Percentiles rank a stretch among this genome's conserved stretches.
Evolutionary conservation across 2,797 vertebrate species (phyloP).

Genomic region (Melanotaenia parkinsoni): DNA sequence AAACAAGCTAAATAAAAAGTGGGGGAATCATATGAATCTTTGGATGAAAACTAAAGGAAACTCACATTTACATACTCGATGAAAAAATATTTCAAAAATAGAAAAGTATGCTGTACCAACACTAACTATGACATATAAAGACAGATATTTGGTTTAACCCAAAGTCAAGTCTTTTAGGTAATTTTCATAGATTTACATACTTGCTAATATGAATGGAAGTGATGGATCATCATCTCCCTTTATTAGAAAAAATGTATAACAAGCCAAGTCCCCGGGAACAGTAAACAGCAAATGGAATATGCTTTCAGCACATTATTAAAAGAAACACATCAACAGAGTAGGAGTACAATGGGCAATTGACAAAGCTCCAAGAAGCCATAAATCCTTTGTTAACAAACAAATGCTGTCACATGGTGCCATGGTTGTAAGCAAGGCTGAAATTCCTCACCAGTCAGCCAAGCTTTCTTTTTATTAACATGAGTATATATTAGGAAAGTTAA

Average conservation of each 20-base stretch:
- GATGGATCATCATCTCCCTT: slow-evolving; percentile 59
- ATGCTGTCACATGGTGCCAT: slow-evolving; percentile 53
- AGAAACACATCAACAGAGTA: slow-evolving; percentile 67
- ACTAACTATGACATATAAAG: not conserved
- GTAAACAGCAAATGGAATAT: slow-evolving; percentile 55
- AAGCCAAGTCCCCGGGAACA: slow-evolving; percentile 47
- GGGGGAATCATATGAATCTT: not conserved
- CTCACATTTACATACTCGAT: not conserved
- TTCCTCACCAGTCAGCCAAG: slow-evolving; percentile 73
- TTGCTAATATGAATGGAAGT: slow-evolving; percentile 36
- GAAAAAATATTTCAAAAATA: not conserved
- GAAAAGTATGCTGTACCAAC: not conserved
- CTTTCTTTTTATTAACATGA: slow-evolving; percentile 70
- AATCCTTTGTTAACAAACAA: slow-evolving; percentile 80
- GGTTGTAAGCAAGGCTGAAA: slow-evolving; percentile 69
- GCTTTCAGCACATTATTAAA: slow-evolving; percentile 68
- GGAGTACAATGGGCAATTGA: slow-evolving; percentile 77
- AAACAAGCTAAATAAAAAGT: not conserved
- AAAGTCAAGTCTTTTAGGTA: slow-evolving; percentile 19
- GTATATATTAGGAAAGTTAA: slow-evolving; percentile 61
- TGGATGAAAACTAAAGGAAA: not conserved
- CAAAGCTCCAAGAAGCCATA: slow-evolving; percentile 74
- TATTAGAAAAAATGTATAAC: slow-evolving; percentile 68
- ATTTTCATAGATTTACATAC: slow-evolving; percentile 55
- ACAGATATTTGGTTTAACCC: not conserved